Evolutionary conservation across 2,888 invertebrate genomes (phyloP).

Genomic region (Geophilus truncorum): DNA sequence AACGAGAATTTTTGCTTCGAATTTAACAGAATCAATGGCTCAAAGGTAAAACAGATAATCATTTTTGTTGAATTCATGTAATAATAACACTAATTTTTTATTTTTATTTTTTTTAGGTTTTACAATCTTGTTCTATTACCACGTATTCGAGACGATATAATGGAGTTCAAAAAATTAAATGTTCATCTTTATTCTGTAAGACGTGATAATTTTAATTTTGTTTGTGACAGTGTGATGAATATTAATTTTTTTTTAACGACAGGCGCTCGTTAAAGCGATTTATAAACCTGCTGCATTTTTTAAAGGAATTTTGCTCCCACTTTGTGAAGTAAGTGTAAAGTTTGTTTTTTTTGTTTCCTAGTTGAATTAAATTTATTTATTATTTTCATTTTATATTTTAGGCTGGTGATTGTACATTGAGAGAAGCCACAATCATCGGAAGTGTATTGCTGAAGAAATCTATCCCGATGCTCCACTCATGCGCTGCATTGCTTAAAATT

Average conservation of each 20-base stretch:
- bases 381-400: slow-evolving; percentile 47
- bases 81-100: neutral
- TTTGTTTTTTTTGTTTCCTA: too few species aligned
- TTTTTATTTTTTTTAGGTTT: slow-evolving; percentile 53
- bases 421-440: slow-evolving; percentile 92
- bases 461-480: slow-evolving; percentile 90
- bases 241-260: slow-evolving; percentile 35
- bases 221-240: neutral
- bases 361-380: neutral
- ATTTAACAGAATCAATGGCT: slow-evolving; percentile 92
- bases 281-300: slow-evolving; percentile 98
- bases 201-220: neutral
- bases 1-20: slow-evolving; percentile 93
- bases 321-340: slow-evolving; percentile 54
- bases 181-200: slow-evolving; percentile 83
- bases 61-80: too few species aligned
- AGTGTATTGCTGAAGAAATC: slow-evolving; percentile 86
- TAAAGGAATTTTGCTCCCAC: slow-evolving; percentile 71
- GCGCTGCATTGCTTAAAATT: slow-evolving; percentile 89
- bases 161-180: slow-evolving; percentile 90
- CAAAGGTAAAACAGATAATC: slow-evolving; percentile 71
- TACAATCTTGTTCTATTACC: slow-evolving; percentile 90
- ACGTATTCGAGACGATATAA: slow-evolving; percentile 83
- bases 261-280: slow-evolving; percentile 79
- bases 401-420: slow-evolving; percentile 86